A percentile compares a stretch with the other conserved stretches of the same genome.
phyloP scores from a whole-genome alignment of 2,888 invertebrate genomes.

The Rugalucina vietnamica region DNA sequence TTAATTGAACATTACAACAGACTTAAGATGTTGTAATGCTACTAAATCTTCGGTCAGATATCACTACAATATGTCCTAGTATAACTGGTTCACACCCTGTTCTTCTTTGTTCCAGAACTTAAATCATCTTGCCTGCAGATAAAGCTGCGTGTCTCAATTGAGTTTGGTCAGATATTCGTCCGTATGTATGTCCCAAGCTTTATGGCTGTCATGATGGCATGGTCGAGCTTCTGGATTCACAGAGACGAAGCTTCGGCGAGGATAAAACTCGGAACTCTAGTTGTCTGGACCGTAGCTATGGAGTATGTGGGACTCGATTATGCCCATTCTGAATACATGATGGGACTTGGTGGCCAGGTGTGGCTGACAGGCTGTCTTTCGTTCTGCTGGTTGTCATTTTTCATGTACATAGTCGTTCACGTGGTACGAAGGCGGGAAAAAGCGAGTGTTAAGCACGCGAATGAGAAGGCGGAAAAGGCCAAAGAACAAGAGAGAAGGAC shows the following conservation, averaged over 20 bases:
- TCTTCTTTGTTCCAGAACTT: neutral
- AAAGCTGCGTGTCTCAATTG: neutral
- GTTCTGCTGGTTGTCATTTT: conserved; percentile 18
- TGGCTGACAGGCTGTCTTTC: conserved; percentile 13
- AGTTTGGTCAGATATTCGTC: neutral
- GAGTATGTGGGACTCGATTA: conserved; percentile 8
- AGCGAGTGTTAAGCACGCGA: neutral
- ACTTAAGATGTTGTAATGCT: too few relatives aligned
- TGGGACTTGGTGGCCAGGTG: neutral
- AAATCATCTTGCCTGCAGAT: conserved; percentile 1
- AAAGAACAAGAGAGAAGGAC: neutral
- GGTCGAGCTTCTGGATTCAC: conserved; percentile 47
- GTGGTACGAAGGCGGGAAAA: conserved; percentile 25
- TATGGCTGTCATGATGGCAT: conserved; percentile 37
- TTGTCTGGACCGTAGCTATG: conserved; percentile 26
- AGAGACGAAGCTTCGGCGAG: conserved; percentile 30
- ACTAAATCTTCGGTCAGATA: too few relatives aligned
- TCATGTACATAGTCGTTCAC: conserved; percentile 21
- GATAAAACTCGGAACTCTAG: conserved; percentile 36
- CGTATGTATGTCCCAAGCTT: conserved; percentile 38
- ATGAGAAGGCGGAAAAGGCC: neutral
- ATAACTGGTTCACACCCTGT: too few relatives aligned
- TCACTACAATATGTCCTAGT: too few relatives aligned
- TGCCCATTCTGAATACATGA: conserved; percentile 6
- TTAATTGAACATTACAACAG: too few relatives aligned